These are phyloP conservation scores for Lordiphosa clarofinis DNA, from an alignment of 1,140 invertebrate species.

Conservation along the genomic window DNA sequence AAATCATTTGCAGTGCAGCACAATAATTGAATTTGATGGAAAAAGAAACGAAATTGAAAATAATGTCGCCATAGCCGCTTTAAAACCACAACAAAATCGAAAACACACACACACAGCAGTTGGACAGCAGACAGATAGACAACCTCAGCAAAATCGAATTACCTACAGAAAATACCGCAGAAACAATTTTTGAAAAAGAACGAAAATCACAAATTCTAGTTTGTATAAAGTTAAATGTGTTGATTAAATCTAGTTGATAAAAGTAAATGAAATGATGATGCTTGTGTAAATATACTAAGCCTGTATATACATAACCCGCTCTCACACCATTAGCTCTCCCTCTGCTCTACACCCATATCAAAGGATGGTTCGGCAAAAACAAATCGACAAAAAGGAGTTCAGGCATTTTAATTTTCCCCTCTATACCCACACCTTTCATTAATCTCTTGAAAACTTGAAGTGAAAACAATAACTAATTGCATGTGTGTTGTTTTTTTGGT, in stretches of 20 bases:
- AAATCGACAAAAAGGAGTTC: not conserved
- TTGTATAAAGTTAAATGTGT: conserved; percentile 28
- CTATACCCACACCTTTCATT: not conserved
- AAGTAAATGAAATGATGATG: conserved; percentile 8
- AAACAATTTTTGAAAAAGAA: conserved; percentile 13
- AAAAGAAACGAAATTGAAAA: conserved; percentile 5
- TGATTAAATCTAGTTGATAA: not conserved
- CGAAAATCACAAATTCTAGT: conserved; percentile 5
- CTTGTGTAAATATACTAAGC: conserved; percentile 45
- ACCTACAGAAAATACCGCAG: conserved; percentile 25
- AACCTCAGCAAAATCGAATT: conserved; percentile 39
- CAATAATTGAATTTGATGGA: conserved; percentile 61
- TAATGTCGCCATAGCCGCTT: conserved; percentile 16
- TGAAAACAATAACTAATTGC: conserved; percentile 59
- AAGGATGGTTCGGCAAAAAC: not conserved
- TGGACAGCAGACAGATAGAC: conserved; percentile 1
- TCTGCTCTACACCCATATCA: too few species aligned
- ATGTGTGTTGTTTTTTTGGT: conserved; percentile 71
- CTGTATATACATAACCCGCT: conserved; percentile 31
- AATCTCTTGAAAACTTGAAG: not conserved
- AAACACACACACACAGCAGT: conserved; percentile 7
- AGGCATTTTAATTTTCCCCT: conserved; percentile 8
- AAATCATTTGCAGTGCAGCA: conserved; percentile 75
- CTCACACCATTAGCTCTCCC: not conserved
- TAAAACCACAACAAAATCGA: conserved; percentile 20